Conservation (phyloP, 2,888 invertebrate species). For the Mellilla xanthometata region DNA sequence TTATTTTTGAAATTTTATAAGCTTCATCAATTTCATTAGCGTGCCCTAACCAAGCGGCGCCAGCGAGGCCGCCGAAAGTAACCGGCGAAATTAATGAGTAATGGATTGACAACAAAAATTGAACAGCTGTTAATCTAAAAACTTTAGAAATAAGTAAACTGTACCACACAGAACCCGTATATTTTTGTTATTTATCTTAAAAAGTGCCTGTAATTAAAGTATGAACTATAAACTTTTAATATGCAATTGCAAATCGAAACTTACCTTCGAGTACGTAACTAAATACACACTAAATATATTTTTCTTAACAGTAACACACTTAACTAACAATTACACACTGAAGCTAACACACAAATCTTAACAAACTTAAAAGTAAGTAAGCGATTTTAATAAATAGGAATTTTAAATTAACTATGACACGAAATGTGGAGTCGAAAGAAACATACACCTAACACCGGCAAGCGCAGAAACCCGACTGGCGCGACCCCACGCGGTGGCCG, state of each 20-base stretch:
- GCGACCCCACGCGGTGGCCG: conserved; percentile 53
- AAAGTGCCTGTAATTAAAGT: too few relatives aligned
- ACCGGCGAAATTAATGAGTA: too few relatives aligned
- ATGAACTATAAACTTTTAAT: conserved; percentile 1
- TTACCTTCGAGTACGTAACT: conserved; percentile 58
- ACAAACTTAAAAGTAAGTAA: conserved; percentile 34
- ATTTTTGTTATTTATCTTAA: too few relatives aligned
- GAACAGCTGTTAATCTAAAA: too few relatives aligned
- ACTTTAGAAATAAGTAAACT: too few relatives aligned
- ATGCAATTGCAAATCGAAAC: conserved; percentile 33
- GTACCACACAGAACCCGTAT: too few relatives aligned
- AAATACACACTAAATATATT: conserved; percentile 45
- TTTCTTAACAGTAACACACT: conserved; percentile 36
- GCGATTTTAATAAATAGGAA: conserved; percentile 45
- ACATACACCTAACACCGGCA: conserved; percentile 62
- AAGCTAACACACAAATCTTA: conserved; percentile 40
- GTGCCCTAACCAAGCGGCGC: too few relatives aligned
- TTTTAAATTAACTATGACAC: conserved; percentile 60
- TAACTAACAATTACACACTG: conserved; percentile 50
- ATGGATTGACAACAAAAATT: too few relatives aligned
- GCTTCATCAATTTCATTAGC: too few relatives aligned
- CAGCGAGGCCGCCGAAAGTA: too few relatives aligned
- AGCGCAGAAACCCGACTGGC: conserved; percentile 79
- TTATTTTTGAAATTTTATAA: too few relatives aligned
- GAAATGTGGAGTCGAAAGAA: conserved; percentile 61